A percentile compares a stretch with the other conserved stretches of the same genome.
Conservation (phyloP, 2,888 invertebrate genomes). For the Caenorhabditis sp. region DNA sequence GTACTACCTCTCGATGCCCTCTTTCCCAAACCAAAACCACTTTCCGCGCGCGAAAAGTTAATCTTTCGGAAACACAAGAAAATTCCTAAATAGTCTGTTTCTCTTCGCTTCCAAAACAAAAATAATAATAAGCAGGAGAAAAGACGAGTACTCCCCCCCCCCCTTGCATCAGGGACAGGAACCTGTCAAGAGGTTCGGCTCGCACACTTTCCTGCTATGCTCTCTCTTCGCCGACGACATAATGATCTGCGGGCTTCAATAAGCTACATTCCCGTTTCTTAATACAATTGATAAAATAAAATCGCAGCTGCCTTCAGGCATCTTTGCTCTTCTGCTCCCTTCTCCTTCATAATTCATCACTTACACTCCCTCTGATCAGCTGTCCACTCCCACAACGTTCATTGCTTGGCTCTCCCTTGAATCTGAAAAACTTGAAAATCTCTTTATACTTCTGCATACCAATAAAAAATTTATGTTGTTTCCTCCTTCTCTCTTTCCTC, state of each 20-base stretch:
- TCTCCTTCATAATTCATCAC: too few relatives aligned
- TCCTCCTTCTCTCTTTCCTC: constrained; percentile 2
- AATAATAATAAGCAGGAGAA: constrained; percentile 9
- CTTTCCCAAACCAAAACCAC: background rate
- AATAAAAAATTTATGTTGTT: constrained; percentile 38
- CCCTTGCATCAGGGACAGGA: constrained; percentile 17
- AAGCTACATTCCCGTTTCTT: too few relatives aligned
- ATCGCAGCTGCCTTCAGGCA: too few relatives aligned
- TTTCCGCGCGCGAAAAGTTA: background rate
- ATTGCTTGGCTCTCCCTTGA: too few relatives aligned
- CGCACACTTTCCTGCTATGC: background rate
- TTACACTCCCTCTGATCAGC: too few relatives aligned
- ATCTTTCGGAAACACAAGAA: constrained; percentile 1
- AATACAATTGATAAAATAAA: too few relatives aligned
- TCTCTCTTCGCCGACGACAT: background rate
- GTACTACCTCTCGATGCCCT: background rate
- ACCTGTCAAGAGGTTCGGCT: background rate
- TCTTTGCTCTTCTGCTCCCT: too few relatives aligned
- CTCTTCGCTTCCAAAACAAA: background rate
- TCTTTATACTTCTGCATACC: background rate
- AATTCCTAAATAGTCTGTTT: constrained; percentile 1
- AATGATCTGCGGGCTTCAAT: too few relatives aligned
- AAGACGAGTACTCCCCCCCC: too few relatives aligned
- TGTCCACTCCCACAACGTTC: too few relatives aligned
- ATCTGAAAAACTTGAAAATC: background rate